Evolutionary conservation across 2,113 vertebrate species (phyloP).

Genomic region (Platichthys stellatus): DNA sequence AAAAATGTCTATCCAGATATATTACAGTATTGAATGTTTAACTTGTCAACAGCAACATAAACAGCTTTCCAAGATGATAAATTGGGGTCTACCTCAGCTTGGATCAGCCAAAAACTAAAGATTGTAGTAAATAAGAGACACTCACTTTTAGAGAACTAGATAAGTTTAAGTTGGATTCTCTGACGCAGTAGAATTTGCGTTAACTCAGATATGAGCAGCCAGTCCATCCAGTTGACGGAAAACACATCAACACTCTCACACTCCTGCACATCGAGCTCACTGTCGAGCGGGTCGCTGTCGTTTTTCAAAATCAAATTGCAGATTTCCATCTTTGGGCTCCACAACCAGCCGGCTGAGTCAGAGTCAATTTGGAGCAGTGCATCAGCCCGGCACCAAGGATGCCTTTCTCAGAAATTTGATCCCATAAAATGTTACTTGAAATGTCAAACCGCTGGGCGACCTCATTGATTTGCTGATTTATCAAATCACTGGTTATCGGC

Average conservation of each 20-base stretch:
- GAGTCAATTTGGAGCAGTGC: constrained; percentile 55
- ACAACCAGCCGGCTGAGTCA: constrained; percentile 40
- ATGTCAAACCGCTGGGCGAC: constrained; percentile 55
- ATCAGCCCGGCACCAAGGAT: constrained; percentile 17
- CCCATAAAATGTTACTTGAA: constrained; percentile 61
- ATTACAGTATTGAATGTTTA: not conserved
- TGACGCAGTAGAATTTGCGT: too few species aligned
- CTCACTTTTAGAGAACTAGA: too few species aligned
- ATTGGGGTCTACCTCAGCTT: not conserved
- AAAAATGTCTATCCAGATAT: too few species aligned
- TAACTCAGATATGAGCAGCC: not conserved
- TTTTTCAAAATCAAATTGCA: constrained; percentile 56
- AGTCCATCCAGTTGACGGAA: not conserved
- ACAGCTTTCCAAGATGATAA: not conserved
- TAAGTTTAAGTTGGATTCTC: too few species aligned
- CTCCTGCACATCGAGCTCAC: constrained; percentile 35
- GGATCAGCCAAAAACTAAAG: not conserved
- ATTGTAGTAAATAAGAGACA: too few species aligned
- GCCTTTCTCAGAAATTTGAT: constrained; percentile 48
- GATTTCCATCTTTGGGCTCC: constrained; percentile 58
- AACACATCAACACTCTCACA: not conserved
- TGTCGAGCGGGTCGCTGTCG: constrained; percentile 36
- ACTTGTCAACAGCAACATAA: not conserved
- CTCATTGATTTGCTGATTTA: constrained; percentile 56
- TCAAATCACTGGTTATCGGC: constrained; percentile 36